A percentile compares a stretch with the other conserved stretches of the same genome.
Conservation (phyloP, 1,140 invertebrate genomes). For the Drosophila dunni region DNA sequence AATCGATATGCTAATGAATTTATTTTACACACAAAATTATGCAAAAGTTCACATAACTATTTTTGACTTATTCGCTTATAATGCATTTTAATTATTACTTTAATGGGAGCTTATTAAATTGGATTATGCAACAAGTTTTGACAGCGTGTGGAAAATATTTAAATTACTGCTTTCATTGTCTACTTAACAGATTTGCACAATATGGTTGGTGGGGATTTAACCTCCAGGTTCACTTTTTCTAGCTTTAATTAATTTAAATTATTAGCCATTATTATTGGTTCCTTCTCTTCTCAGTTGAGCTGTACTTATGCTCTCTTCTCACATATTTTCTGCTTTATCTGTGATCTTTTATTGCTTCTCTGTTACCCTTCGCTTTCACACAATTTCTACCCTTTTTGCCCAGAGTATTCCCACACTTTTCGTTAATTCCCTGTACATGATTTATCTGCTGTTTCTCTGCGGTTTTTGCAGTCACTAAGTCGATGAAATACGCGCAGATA, state of each 20-base stretch:
- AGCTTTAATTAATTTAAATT: too few species aligned
- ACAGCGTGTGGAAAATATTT: too few species aligned
- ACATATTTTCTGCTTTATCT: not conserved
- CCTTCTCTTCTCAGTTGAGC: not conserved
- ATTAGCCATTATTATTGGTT: too few species aligned
- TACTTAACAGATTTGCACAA: too few species aligned
- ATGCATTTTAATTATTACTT: constrained; percentile 3
- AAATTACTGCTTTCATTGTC: too few species aligned
- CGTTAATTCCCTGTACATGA: not conserved
- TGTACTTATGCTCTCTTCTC: not conserved
- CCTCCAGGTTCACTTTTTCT: too few species aligned
- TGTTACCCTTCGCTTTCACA: not conserved
- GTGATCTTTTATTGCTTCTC: not conserved
- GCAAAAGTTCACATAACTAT: constrained; percentile 4
- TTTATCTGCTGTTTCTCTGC: not conserved
- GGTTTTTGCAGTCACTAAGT: constrained; percentile 7
- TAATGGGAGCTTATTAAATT: not conserved
- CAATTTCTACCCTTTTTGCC: not conserved
- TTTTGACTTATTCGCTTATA: constrained; percentile 6
- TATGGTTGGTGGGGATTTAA: too few species aligned
- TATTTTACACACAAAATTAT: not conserved
- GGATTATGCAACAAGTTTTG: not conserved
- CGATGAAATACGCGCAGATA: constrained; percentile 13
- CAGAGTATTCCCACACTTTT: not conserved
- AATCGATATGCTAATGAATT: constrained; percentile 37